Evolutionary conservation across 2,113 vertebrate genomes (phyloP), one percentile per base, ranked within the genome.

Genomic region (Menura novaehollandiae): DNA sequence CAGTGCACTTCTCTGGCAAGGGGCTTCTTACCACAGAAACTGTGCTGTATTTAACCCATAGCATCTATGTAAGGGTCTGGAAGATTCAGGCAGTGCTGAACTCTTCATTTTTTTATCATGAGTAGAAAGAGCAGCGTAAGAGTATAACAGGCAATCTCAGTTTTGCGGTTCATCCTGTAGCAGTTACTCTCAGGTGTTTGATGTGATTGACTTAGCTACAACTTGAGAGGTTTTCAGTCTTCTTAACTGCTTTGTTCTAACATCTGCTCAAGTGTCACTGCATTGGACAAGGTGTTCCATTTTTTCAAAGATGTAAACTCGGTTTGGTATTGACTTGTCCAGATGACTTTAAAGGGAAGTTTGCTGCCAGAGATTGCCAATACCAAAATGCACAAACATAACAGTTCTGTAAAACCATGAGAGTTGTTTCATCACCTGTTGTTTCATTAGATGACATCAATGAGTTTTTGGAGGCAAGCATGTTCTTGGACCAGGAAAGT

Each of bases 111-210:
- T 69, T 74, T 39, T 23, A 7, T 15, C 4, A 3, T n/a, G 30
- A 67, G 16, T 15, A 30, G 43, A 41, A 81, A 46, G 43, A 78
- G 20, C 47, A 66, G 7, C 0, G 0, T 64, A 33, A 64, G 26
- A 44, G 7, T 33, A 1, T 51, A 37, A 66, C 13, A 87, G 39
- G 7, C 39, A 35, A n/a, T 60, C 43, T 52, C 56, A 47, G 46
- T 56, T 86, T 88, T 87, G 41, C n/a, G 59, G 35, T 35, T 75
- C 17, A 18, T 73, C 27, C 24, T 41, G 21, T 30, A 47, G 30
- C 1, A 0, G 6, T 59, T 44, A 16, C 30, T 75, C 21, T 46
- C 22, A 26, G 23, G 14, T 22, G 16, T 81, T 77, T 0, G 0
- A 10, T 35, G 21, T 53, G 53, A 60, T 64, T 16, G 23, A 12